Conservation (phyloP, 2,888 invertebrate species). For the Ennomos erosarius region DNA sequence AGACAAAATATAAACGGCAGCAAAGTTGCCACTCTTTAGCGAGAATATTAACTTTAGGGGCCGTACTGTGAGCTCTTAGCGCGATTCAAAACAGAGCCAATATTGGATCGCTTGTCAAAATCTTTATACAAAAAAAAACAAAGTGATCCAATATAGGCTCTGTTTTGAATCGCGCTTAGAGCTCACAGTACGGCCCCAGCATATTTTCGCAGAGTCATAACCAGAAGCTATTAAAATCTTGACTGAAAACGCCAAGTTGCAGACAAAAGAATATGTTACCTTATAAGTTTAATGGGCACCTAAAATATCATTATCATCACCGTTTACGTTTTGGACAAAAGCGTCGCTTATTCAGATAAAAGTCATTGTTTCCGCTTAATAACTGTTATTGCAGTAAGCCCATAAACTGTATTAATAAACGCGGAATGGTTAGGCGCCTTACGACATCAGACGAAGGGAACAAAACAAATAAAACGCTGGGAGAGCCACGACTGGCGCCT, state of each 20-base stretch:
- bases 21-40: too few relatives aligned
- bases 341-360: conserved; percentile 17
- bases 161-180: too few relatives aligned
- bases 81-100: too few relatives aligned
- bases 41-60: too few relatives aligned
- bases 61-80: too few relatives aligned
- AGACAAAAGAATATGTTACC: background rate
- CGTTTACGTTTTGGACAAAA: conserved; percentile 8
- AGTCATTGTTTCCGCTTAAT: conserved; percentile 24
- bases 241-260: background rate
- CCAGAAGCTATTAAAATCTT: background rate
- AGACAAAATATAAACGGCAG: too few relatives aligned
- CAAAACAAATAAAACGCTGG: conserved; percentile 52
- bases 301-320: conserved; percentile 13
- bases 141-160: too few relatives aligned
- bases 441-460: conserved; percentile 42
- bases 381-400: conserved; percentile 53
- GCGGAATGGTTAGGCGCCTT: conserved; percentile 59
- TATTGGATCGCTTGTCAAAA: too few relatives aligned
- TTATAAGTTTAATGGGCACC: background rate
- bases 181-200: too few relatives aligned
- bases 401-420: conserved; percentile 58
- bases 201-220: background rate
- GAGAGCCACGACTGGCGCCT: conserved; percentile 68
- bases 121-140: too few relatives aligned